Evolutionary conservation across 2,113 vertebrate genomes (phyloP).

Genomic region (Callaeas wilsoni): DNA sequence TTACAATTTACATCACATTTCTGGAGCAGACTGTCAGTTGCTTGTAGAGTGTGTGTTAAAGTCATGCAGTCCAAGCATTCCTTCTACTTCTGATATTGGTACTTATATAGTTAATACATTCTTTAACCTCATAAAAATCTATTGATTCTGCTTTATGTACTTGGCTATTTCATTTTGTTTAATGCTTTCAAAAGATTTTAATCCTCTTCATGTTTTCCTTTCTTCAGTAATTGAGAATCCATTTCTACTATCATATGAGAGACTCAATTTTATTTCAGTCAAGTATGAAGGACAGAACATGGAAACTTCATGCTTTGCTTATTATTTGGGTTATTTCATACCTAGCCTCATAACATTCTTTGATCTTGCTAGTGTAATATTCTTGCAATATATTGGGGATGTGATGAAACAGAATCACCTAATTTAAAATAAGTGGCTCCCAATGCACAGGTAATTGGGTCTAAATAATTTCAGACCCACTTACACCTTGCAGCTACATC

Average conservation of each 20-base stretch:
- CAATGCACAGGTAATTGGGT: constrained; percentile 10
- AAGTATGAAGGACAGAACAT: not conserved
- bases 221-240: not conserved
- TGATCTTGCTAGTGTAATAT: constrained; percentile 8
- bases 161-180: not conserved
- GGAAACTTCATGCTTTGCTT: not conserved
- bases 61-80: not conserved
- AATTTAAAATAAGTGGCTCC: constrained; percentile 30
- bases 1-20: not conserved
- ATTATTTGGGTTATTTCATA: not conserved
- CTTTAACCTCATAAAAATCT: not conserved
- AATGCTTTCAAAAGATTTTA: not conserved
- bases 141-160: not conserved
- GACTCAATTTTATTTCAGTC: not conserved
- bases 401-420: constrained; percentile 48
- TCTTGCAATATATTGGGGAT: not conserved
- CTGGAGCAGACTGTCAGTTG: not conserved
- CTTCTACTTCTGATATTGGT: not conserved
- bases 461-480: constrained; percentile 45
- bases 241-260: not conserved
- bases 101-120: not conserved
- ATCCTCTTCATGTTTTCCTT: not conserved
- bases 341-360: constrained; percentile 1
- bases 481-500: constrained; percentile 14
- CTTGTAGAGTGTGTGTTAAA: not conserved